Conservation (phyloP, 2,797 vertebrate genomes). For the Iguana delicatissima region DNA sequence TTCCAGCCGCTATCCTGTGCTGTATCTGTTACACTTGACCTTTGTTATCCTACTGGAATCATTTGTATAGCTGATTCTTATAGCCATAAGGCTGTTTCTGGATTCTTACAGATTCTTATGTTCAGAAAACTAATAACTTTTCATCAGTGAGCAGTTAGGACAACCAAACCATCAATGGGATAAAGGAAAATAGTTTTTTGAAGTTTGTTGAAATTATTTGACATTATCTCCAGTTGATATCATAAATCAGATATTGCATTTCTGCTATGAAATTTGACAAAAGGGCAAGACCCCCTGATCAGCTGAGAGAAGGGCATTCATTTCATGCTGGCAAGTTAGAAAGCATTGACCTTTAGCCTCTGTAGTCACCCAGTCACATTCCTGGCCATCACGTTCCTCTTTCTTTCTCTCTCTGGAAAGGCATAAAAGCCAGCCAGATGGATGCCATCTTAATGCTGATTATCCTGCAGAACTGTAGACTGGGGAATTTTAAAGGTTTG, state of each 20-base stretch:
- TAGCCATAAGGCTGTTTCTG: too few relatives aligned
- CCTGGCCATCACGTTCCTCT: background rate
- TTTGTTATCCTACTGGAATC: conserved; percentile 30
- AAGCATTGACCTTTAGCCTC: conserved; percentile 44
- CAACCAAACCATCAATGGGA: conserved; percentile 29
- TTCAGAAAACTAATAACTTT: conserved; percentile 38
- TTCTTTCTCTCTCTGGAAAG: conserved; percentile 53
- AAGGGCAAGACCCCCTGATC: conserved; percentile 31
- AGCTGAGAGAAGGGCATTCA: conserved; percentile 39
- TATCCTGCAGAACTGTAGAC: background rate
- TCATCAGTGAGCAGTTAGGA: conserved; percentile 43
- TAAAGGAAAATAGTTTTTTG: conserved; percentile 18
- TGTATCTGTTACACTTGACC: background rate
- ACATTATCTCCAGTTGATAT: conserved; percentile 30
- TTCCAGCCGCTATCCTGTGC: background rate
- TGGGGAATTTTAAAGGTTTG: background rate
- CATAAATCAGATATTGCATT: conserved; percentile 42
- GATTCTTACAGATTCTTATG: too few relatives aligned
- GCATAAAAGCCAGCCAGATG: conserved; percentile 19
- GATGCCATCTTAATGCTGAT: conserved; percentile 45
- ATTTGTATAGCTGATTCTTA: conserved; percentile 6
- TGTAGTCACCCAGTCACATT: conserved; percentile 36
- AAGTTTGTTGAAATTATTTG: conserved; percentile 29
- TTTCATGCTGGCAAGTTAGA: conserved; percentile 46
- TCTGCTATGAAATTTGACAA: conserved; percentile 37